Evolutionary conservation across 2,888 invertebrate genomes (phyloP), one percentile per base, ranked within the genome.

Genomic region (Caenorhabditis becei): DNA sequence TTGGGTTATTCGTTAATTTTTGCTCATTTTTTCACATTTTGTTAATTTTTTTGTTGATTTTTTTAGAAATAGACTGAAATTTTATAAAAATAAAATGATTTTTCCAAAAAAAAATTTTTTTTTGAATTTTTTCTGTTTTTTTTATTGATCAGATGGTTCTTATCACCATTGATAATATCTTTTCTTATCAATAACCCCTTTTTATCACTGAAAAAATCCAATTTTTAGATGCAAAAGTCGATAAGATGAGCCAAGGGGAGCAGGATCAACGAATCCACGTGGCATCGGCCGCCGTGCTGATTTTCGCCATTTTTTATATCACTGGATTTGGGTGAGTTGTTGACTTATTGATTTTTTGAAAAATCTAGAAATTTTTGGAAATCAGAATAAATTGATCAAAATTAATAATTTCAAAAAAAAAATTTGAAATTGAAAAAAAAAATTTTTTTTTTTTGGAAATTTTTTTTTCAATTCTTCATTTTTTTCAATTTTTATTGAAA

Each of bases 221-320:
- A 5, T 23, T 63, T 51, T n/a, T 35, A 65, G 41, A 70, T 62
- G 53, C 16, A 41, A 44, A 14, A 23, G 20, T 5, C 18, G 20
- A 49, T 32, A 54, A 62, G 54, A 51, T 61, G 51, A 37, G 14
- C 16, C 32, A 53, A 18, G 1, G n/a, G 37, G 35, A 51, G 23
- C 41, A 53, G 26, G 65, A 67, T 51, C 79, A 67, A 23, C 53
- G 62, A 58, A 74, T 79, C 44, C 79, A 79, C 58, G 59, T 79
- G 54, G 62, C 58, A 14, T 72, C 79, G 37, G 72, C 79, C 54
- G 67, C 58, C 16, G 62, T 54, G 23, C 41, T 72, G 28, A 54
- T 79, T 10, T 28, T 32, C 7, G 47, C 67, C 10, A 49, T 74
- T 18, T 62, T 67, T 20, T 74, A 79, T 63, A 67, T 59, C 53